Conservation (phyloP, 2,888 invertebrate genomes). For the Teinopalpus imperialis region DNA sequence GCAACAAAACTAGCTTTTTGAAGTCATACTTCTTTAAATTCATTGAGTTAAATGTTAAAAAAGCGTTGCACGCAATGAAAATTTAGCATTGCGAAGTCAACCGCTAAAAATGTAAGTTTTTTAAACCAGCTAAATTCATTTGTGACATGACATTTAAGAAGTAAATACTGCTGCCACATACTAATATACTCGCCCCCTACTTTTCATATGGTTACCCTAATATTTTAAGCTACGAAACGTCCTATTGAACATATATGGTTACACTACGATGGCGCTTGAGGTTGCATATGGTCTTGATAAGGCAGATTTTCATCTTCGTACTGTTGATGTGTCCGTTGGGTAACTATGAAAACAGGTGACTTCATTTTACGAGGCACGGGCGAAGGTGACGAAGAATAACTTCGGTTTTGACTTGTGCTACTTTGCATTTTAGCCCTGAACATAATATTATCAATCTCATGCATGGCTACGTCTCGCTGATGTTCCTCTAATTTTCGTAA, state of each 20-base stretch:
- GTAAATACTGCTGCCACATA: too few species aligned
- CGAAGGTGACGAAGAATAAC: conserved; percentile 48
- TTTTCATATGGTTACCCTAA: not conserved
- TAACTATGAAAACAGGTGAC: conserved; percentile 58
- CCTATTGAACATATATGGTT: too few species aligned
- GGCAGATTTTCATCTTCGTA: conserved; percentile 58
- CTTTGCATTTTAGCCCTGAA: conserved; percentile 65
- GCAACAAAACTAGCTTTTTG: not conserved
- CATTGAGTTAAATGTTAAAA: too few species aligned
- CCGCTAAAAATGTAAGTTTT: too few species aligned
- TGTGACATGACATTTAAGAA: too few species aligned
- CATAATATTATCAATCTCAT: conserved; percentile 72
- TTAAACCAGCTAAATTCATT: too few species aligned
- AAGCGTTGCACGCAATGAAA: not conserved
- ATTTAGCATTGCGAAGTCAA: too few species aligned
- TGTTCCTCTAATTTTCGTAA: conserved; percentile 64
- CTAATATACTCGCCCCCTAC: too few species aligned
- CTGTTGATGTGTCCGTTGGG: conserved; percentile 45
- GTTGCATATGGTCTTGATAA: conserved; percentile 41
- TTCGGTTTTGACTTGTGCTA: conserved; percentile 36
- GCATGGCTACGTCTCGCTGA: conserved; percentile 69
- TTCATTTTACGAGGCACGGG: conserved; percentile 50
- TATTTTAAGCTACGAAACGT: not conserved
- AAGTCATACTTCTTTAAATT: too few species aligned
- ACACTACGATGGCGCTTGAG: conserved; percentile 18